Base-by-base conservation (phyloP, 2,113 vertebrate species). In the Solea senegalensis region DNA sequence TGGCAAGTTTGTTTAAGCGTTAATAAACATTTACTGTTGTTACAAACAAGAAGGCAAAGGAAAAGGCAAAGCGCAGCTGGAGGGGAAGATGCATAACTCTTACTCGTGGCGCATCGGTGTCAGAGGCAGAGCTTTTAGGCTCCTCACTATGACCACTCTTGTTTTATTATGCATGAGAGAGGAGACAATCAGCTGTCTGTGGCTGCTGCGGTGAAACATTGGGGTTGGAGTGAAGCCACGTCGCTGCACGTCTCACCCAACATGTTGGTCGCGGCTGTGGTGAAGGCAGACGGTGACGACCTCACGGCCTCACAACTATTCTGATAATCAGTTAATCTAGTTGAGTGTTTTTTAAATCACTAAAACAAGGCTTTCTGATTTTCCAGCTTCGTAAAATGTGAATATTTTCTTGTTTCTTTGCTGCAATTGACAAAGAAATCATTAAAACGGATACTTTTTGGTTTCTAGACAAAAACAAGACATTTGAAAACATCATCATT, bases 131-230 rank as follows among this genome's bases (percentile, higher is more conserved):
- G 80, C 76, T 87, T 81, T 85, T 76, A 84, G 74, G 44, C 73
- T 63, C 72, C 48, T 59, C 63, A 14, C 56, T 69, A 28, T 68
- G 41, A 71, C 55, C 75, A 60, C 41, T 41, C 69, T 58, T 77
- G 69, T 80, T 83, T 84, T 78, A 88, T 87, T 89, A 87, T 91
- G 87, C 85, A 92, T 83, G 88, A 88, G 78, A 39, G 7, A 41
- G 60, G 50, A 83, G 80, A 53, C 68, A 48, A 85, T 80, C 64
- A 70, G 74, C 71, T 72, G 82, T 84, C 82, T 88, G 84, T 68
- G 84, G 86, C 73, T 41, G 54, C 50, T 0, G 86, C 54, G 59
- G 77, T 76, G 65, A 72, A 56, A 57, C 50, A 2, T 8, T 68
- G 88, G 7, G 86, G 85, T 83, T 68, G 74, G 77, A 81, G 82